A percentile compares a stretch with the other conserved stretches of the same genome.
Evolutionary conservation across 1,140 invertebrate species (phyloP).

Genomic region (Nymphalis io): DNA sequence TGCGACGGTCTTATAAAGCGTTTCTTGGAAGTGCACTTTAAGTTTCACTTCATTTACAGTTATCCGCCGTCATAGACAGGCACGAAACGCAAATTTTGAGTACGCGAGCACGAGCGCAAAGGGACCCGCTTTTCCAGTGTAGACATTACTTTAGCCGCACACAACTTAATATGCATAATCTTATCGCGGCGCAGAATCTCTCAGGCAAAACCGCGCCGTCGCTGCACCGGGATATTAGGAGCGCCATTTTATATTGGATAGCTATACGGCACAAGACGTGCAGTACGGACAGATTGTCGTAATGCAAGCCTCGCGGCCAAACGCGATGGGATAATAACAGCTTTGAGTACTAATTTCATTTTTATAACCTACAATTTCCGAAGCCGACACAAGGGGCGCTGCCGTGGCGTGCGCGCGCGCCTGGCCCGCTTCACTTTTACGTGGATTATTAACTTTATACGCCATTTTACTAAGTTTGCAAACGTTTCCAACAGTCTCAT

Average conservation of each 20-base stretch:
- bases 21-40: slow-evolving; percentile 25
- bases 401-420: slow-evolving; percentile 76
- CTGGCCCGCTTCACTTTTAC: slow-evolving; percentile 69
- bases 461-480: slow-evolving; percentile 77
- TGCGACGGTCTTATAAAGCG: slow-evolving; percentile 27
- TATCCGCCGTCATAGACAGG: slow-evolving; percentile 27
- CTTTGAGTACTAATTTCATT: slow-evolving; percentile 82
- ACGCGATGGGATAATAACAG: slow-evolving; percentile 82
- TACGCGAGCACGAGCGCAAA: slow-evolving; percentile 36
- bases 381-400: slow-evolving; percentile 79
- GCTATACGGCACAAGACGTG: slow-evolving; percentile 77
- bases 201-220: slow-evolving; percentile 70
- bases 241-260: slow-evolving; percentile 80
- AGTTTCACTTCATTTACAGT: slow-evolving; percentile 24
- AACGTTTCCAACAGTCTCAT: slow-evolving; percentile 73
- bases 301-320: slow-evolving; percentile 79
- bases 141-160: slow-evolving; percentile 75
- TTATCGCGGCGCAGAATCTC: slow-evolving; percentile 77
- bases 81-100: slow-evolving; percentile 34
- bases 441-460: slow-evolving; percentile 79
- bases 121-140: slow-evolving; percentile 65
- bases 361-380: slow-evolving; percentile 81
- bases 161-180: slow-evolving; percentile 81
- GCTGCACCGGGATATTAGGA: slow-evolving; percentile 77
- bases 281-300: slow-evolving; percentile 80